Evolutionary conservation across 2,113 vertebrate genomes (phyloP), one percentile per base, ranked within the genome.

Genomic region (Pitta sordida): DNA sequence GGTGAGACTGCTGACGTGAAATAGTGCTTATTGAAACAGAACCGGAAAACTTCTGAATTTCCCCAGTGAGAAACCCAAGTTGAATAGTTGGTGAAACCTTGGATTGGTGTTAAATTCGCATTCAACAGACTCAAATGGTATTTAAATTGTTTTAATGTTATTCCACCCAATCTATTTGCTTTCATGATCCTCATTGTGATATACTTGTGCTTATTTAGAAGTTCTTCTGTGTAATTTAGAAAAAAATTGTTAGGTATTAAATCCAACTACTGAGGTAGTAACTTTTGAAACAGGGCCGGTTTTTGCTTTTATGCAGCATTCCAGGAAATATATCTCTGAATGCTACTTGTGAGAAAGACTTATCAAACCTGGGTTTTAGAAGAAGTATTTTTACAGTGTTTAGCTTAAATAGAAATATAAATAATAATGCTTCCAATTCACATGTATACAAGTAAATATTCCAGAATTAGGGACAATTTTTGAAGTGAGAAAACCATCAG

Each of bases 61-160:
- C 32, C 36, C 29, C 29, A 10, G 0, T 56, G 67, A 69, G 46
- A 90, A 94, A 67, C 60, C 30, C 1, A 46, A 76, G 53, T 13
- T 48, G 70, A 79, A 34, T 56, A 63, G 39, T 44, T 80, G 49
- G 4, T 56, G 1, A 68, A 32, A 86, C n/a, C 10, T 68, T 36
- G 76, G 53, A 15, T 43, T 83, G 29, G 29, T 55, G 23, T 75
- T 80, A 67, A 84, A 71, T 48, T 88, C 58, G 36, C 29, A 23
- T 83, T 80, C 59, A 65, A 20, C 43, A 65, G 65, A 92, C 74
- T 81, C 73, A 63, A 80, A 70, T 6, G 5, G 37, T 69, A 79
- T 80, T 95, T 84, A 85, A 71, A 87, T 75, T 88, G 37, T 58
- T 93, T 88, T 77, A 73, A 46, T 83, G 69, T 83, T 92, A 67